Base-by-base conservation (phyloP, 23 tunicate species). In the Halocynthia roretzi region DNA sequence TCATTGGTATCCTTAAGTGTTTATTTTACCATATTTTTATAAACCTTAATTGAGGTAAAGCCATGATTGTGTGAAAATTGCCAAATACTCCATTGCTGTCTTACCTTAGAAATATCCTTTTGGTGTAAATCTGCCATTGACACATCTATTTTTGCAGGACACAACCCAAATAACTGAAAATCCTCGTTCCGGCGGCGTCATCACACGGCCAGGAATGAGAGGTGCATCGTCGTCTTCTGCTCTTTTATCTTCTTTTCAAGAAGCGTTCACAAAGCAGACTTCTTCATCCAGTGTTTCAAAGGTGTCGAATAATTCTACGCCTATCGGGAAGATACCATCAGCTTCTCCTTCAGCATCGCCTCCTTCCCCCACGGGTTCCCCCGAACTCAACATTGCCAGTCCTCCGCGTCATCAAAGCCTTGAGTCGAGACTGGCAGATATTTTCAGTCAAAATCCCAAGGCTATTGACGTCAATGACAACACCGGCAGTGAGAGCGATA, bases 381-480 rank as follows among this genome's bases (percentile, higher is more conserved):
- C 90, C 11, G 97, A 85, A 52, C 81, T 85, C 66, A 90, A 90
- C 67, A 82, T 85, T 17, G 54, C 83, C 11, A 83, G 87, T 53
- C 96, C 96, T 23, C 97, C 97, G 8, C 83, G 97, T 5, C 81
- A 80, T 50, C 97, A 85, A 68, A 90, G 97, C 81, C 84, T 90
- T 5, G 97, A 90, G 8, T 90, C 97, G 11, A 75, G 97, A 61
- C 81, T 90, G 9, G 97, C 97, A 5, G 97, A 90, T 52, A 17
- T 90, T 5, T 90, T 90, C 71, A 81, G 64, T 67, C 12, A 52
- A 0, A 72, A 60, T 8, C 18, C 50, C 19, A 81, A 72, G 53
- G 83, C 55, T 11, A 77, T 70, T 5, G 48, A 67, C 11, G 75
- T 50, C 10, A 8, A 14, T 7, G 80, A 82, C 0, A 71, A 81